Evolutionary conservation across 2,888 invertebrate species (phyloP).

Genomic region (Drosophila subquinaria): DNA sequence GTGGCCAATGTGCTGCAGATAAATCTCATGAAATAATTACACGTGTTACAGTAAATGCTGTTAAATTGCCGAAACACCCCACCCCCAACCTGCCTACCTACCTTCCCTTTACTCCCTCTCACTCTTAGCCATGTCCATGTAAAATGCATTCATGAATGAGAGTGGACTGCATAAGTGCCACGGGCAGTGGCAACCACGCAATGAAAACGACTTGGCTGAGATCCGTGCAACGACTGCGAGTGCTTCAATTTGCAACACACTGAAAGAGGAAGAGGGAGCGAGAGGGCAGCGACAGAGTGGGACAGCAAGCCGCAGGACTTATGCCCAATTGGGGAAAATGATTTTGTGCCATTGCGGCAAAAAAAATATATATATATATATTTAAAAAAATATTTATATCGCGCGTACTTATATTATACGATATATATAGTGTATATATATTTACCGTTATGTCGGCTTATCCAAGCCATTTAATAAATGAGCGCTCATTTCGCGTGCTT

Average conservation of each 20-base stretch:
- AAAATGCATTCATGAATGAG: slow-evolving; percentile 81
- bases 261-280: neutral
- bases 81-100: neutral
- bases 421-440: slow-evolving; percentile 10
- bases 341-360: slow-evolving; percentile 79
- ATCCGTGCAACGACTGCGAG: slow-evolving; percentile 63
- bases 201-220: slow-evolving; percentile 47
- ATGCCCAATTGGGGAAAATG: slow-evolving; percentile 79
- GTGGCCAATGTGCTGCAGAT: slow-evolving; percentile 82
- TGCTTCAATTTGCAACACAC: slow-evolving; percentile 68
- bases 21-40: slow-evolving; percentile 86
- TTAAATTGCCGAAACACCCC: slow-evolving; percentile 72
- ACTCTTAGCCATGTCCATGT: slow-evolving; percentile 55
- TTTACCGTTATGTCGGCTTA: slow-evolving; percentile 27
- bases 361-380: slow-evolving; percentile 39
- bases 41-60: slow-evolving; percentile 84
- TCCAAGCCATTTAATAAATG: slow-evolving; percentile 50
- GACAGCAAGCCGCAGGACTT: slow-evolving; percentile 63
- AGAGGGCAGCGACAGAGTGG: neutral
- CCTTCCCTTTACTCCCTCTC: neutral
- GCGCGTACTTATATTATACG: slow-evolving; percentile 6
- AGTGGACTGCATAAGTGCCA: slow-evolving; percentile 73
- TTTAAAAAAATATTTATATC: slow-evolving; percentile 14
- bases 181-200: slow-evolving; percentile 44
- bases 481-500: slow-evolving; percentile 41